phyloP scores from a whole-genome alignment of 2,797 vertebrate species.

The Erpetoichthys calabaricus region DNA sequence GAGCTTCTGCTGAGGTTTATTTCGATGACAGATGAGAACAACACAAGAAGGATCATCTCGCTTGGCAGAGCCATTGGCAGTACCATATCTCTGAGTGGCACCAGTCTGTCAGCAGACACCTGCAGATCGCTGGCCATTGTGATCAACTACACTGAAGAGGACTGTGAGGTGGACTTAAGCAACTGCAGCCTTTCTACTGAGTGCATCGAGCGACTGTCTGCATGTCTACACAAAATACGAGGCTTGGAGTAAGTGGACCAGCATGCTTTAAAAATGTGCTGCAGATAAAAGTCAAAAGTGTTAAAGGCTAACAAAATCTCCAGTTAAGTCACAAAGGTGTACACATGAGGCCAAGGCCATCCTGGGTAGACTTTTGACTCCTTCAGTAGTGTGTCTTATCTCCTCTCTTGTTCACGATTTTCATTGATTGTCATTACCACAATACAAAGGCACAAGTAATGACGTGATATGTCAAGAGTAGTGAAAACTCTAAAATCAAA shows the following conservation, averaged over 20 bases:
- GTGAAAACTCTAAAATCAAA: too few relatives aligned
- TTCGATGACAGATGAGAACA: constrained; percentile 15
- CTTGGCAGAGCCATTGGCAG: constrained; percentile 24
- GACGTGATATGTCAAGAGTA: too few relatives aligned
- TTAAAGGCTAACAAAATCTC: too few relatives aligned
- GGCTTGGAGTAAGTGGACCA: constrained; percentile 31
- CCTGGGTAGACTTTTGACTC: too few relatives aligned
- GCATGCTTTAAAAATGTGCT: too few relatives aligned
- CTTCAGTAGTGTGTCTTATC: too few relatives aligned
- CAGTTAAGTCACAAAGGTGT: too few relatives aligned
- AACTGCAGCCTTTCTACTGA: constrained; percentile 32
- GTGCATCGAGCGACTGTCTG: constrained; percentile 20
- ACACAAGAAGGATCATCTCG: constrained; percentile 10
- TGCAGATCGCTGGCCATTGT: constrained; percentile 25
- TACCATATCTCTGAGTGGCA: constrained; percentile 36
- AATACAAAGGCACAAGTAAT: too few relatives aligned
- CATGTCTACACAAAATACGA: constrained; percentile 32
- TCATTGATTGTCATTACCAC: too few relatives aligned
- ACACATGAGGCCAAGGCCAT: too few relatives aligned
- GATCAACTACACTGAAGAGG: constrained; percentile 29
- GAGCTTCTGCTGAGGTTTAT: constrained; percentile 23
- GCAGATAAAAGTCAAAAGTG: too few relatives aligned
- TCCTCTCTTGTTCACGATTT: too few relatives aligned
- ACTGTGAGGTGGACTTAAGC: constrained; percentile 36
- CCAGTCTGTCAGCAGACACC: constrained; percentile 17